These are phyloP conservation scores for Pangasius djambal DNA, from an alignment of 2,797 vertebrate species.

Conservation along the genomic window DNA sequence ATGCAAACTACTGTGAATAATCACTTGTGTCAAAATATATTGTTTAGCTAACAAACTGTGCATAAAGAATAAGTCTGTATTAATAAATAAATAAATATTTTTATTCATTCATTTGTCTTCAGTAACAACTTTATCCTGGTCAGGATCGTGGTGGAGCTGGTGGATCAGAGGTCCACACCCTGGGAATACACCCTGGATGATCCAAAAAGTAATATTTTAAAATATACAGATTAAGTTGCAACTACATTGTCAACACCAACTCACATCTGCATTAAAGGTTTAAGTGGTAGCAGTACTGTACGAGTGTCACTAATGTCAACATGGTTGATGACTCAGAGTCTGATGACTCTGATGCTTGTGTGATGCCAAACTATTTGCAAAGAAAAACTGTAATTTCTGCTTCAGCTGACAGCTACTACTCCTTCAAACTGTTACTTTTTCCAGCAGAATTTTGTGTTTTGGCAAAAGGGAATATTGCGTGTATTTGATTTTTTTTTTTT, in stretches of 20 bases:
- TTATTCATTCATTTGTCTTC: not conserved
- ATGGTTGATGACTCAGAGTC: not conserved
- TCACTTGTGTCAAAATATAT: slow-evolving; percentile 1
- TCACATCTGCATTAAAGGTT: not conserved
- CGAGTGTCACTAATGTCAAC: not conserved
- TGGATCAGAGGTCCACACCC: not conserved
- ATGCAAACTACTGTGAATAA: not conserved
- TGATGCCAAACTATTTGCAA: not conserved
- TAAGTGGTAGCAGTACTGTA: not conserved
- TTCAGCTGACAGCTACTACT: not conserved
- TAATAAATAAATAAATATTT: not conserved
- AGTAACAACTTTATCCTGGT: not conserved
- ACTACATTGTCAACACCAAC: not conserved
- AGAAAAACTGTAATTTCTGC: not conserved
- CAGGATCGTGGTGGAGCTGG: not conserved
- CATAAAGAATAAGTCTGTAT: not conserved
- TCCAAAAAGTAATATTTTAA: not conserved
- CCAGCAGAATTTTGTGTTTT: not conserved
- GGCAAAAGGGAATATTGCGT: not conserved
- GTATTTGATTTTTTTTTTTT: not conserved
- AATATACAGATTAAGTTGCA: not conserved
- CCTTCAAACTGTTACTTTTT: slow-evolving; percentile 2
- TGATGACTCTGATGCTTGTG: not conserved
- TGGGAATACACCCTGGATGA: not conserved
- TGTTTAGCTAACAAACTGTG: not conserved